A percentile compares a stretch with the other conserved stretches of the same genome.
Conservation (phyloP, 2,797 vertebrate species). For the Etheostoma nigrum region DNA sequence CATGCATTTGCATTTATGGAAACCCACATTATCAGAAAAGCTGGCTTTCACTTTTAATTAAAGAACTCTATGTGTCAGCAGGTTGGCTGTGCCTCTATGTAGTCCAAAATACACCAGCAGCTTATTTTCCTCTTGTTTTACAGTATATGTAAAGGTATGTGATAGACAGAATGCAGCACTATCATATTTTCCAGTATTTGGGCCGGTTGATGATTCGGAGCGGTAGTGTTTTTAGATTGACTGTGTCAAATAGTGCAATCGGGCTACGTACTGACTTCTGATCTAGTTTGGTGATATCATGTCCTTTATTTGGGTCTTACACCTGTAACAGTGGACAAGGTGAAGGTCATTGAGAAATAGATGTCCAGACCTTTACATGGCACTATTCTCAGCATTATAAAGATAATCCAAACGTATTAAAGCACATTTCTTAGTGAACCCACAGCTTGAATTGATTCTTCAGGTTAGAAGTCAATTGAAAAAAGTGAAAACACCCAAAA, state of each 20-base stretch:
- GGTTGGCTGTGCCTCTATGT: background rate
- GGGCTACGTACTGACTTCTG: background rate
- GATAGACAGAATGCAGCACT: background rate
- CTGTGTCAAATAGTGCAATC: background rate
- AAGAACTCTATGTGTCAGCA: slow-evolving; percentile 25
- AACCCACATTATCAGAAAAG: slow-evolving; percentile 14
- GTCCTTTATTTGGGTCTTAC: background rate
- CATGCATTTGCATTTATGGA: slow-evolving; percentile 4
- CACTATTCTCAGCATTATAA: background rate
- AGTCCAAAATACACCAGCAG: slow-evolving; percentile 20
- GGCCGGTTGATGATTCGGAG: background rate
- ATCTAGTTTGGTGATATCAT: background rate
- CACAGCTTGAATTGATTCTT: background rate
- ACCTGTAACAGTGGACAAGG: background rate
- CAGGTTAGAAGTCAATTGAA: background rate
- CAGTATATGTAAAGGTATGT: background rate
- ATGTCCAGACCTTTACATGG: background rate
- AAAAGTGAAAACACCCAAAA: background rate
- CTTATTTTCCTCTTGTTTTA: background rate
- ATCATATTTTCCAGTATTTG: background rate
- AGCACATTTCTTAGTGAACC: background rate
- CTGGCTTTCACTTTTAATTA: slow-evolving; percentile 16
- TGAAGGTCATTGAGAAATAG: background rate
- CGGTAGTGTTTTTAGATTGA: background rate
- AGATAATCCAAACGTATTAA: background rate